A percentile compares a stretch with the other conserved stretches of the same genome.
phyloP scores from a whole-genome alignment of 2,888 invertebrate species.

The Disparrhopalites patrizii region DNA sequence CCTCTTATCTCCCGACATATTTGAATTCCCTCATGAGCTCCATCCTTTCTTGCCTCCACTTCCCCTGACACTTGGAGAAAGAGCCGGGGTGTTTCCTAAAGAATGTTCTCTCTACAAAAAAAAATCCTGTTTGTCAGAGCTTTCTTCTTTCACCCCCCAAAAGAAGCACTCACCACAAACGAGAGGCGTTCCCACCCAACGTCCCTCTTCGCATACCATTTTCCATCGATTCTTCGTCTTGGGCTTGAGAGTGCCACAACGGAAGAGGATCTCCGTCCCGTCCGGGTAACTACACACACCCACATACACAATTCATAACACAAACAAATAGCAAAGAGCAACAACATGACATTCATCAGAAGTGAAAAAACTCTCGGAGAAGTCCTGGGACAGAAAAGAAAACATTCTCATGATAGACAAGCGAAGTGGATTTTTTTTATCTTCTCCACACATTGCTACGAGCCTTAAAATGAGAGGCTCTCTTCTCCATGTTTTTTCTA shows the following conservation, averaged over 20 bases:
- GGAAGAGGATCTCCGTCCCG: conserved; percentile 76
- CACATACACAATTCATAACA: neutral
- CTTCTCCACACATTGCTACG: neutral
- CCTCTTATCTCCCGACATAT: too few species aligned
- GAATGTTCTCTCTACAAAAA: too few species aligned
- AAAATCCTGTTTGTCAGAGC: too few species aligned
- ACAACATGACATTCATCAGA: neutral
- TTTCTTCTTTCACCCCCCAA: too few species aligned
- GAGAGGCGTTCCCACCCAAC: conserved; percentile 75
- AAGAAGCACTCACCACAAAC: conserved; percentile 67
- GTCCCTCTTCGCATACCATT: conserved; percentile 76
- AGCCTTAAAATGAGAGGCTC: too few species aligned
- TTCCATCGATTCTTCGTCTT: conserved; percentile 68
- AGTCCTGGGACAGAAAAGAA: too few species aligned
- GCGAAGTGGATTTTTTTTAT: neutral
- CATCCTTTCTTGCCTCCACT: too few species aligned
- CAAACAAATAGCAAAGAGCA: neutral
- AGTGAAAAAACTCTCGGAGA: neutral
- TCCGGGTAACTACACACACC: conserved; percentile 61
- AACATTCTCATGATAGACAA: conserved; percentile 6
- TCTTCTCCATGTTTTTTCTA: too few species aligned
- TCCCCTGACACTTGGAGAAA: too few species aligned
- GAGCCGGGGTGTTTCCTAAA: too few species aligned
- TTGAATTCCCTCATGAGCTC: too few species aligned
- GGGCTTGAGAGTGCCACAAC: conserved; percentile 56